Evolutionary conservation across 2,113 vertebrate species (phyloP).

Genomic region (Scartelaos histophorus): DNA sequence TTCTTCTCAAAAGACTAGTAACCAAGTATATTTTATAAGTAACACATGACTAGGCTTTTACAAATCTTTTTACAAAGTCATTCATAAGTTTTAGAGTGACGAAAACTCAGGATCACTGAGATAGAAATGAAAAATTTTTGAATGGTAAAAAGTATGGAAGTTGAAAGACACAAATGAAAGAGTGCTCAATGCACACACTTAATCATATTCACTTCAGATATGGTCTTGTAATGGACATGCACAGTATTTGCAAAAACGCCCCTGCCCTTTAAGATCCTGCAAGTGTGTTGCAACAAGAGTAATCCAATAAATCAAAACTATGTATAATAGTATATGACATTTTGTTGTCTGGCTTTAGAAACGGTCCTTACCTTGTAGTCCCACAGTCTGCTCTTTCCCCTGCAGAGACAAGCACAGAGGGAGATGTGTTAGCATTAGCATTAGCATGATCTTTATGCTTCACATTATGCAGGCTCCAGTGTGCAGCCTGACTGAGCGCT

Average conservation of each 20-base stretch:
- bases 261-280: neutral
- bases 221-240: neutral
- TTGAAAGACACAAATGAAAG: too few species aligned
- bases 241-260: neutral
- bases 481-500: slow-evolving; percentile 28
- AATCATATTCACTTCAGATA: neutral
- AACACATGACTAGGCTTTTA: too few species aligned
- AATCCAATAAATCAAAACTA: neutral
- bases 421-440: slow-evolving; percentile 37
- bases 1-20: too few species aligned
- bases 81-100: too few species aligned
- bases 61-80: too few species aligned
- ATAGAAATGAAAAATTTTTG: too few species aligned
- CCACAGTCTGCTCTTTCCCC: slow-evolving; percentile 96
- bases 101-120: too few species aligned
- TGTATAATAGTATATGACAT: neutral
- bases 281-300: neutral
- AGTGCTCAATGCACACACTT: too few species aligned
- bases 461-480: slow-evolving; percentile 38
- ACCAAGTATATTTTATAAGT: too few species aligned
- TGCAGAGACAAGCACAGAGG: slow-evolving; percentile 61
- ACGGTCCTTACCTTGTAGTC: slow-evolving; percentile 91
- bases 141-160: too few species aligned
- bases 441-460: slow-evolving; percentile 42
- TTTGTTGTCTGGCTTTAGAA: slow-evolving; percentile 6